phyloP scores from a whole-genome alignment of 1,140 invertebrate species.

The Sarcophaga bullata region DNA sequence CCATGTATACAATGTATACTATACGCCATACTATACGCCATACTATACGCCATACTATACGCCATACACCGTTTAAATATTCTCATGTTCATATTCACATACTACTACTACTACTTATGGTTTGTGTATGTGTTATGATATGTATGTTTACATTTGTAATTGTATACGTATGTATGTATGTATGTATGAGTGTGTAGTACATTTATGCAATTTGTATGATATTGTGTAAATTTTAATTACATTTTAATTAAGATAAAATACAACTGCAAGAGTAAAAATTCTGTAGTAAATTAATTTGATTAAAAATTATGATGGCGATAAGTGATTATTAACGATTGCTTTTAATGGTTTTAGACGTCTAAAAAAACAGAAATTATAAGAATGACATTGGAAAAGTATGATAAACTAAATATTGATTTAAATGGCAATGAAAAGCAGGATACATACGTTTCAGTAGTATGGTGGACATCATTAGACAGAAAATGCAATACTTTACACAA shows the following conservation, averaged over 20 bases:
- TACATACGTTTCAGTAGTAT: too few species aligned
- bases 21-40: neutral
- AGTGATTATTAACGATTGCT: slow-evolving; percentile 4
- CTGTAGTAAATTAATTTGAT: slow-evolving; percentile 32
- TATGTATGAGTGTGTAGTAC: neutral
- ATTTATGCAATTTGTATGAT: slow-evolving; percentile 25
- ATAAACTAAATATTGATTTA: too few species aligned
- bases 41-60: too few species aligned
- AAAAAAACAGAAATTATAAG: neutral
- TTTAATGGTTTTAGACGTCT: neutral
- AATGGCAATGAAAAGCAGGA: too few species aligned
- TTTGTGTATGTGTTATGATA: too few species aligned
- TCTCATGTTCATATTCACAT: too few species aligned
- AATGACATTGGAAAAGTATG: too few species aligned
- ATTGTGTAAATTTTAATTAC: slow-evolving; percentile 35
- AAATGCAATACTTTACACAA: too few species aligned
- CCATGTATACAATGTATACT: neutral
- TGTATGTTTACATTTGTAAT: neutral
- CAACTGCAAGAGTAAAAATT: slow-evolving; percentile 32
- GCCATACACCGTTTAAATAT: too few species aligned
- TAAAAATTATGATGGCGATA: slow-evolving; percentile 26
- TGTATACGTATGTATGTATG: neutral
- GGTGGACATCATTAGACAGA: too few species aligned
- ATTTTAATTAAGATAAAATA: slow-evolving; percentile 40
- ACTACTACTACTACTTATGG: too few species aligned